Conservation (phyloP, 2,113 vertebrate genomes). For the Nipponia nippon region DNA sequence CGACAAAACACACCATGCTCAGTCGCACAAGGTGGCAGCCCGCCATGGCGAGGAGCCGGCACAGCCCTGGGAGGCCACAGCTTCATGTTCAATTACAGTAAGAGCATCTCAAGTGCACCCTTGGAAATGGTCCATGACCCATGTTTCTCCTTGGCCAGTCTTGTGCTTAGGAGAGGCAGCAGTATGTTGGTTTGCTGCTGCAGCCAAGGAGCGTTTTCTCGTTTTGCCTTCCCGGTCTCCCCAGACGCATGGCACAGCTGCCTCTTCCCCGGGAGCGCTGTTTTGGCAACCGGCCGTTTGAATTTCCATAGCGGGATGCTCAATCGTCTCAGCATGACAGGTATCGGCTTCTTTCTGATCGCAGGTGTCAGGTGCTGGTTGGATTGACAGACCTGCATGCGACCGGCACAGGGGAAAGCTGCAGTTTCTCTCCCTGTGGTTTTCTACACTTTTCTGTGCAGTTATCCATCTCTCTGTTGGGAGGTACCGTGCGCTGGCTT, state of each 20-base stretch:
- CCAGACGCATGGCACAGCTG: fast-evolving
- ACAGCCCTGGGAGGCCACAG: background rate
- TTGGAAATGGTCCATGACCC: background rate
- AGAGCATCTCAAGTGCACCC: background rate
- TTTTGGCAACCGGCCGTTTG: fast-evolving
- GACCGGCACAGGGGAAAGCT: background rate
- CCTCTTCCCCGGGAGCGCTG: fast-evolving
- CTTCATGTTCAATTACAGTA: background rate
- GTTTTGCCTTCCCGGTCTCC: background rate
- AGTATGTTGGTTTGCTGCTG: background rate
- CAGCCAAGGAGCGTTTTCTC: background rate
- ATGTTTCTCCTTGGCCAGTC: background rate
- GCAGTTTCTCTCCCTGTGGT: background rate
- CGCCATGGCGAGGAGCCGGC: fast-evolving
- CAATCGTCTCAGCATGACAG: background rate
- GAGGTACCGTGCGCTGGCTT: background rate
- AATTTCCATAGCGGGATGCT: background rate
- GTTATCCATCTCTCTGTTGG: background rate
- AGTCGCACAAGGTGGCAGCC: background rate
- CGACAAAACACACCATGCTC: background rate
- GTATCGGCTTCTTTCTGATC: background rate
- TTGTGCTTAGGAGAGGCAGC: background rate
- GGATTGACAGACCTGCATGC: background rate
- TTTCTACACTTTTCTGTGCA: background rate
- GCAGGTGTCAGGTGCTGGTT: background rate